These are phyloP conservation scores for Squalus acanthias DNA, from an alignment of 2,797 vertebrate genomes.

Conservation along the genomic window DNA sequence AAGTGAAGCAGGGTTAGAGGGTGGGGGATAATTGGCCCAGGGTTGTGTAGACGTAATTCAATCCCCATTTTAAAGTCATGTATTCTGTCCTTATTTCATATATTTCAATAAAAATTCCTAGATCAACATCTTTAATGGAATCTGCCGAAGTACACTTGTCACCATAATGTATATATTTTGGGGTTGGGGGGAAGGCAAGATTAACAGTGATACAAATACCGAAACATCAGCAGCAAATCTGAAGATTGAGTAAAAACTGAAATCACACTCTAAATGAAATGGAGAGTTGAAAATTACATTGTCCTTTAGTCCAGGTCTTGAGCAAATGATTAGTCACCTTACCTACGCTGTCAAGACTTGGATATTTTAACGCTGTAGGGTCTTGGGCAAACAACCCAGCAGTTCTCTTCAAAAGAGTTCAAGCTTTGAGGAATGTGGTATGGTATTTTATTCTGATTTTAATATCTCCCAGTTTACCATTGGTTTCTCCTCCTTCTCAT, in stretches of 20 bases:
- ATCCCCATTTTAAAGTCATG: background rate
- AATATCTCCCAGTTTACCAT: background rate
- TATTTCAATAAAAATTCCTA: background rate
- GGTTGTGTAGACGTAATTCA: background rate
- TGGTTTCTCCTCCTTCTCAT: background rate
- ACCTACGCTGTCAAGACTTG: too few species aligned
- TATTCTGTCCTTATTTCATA: background rate
- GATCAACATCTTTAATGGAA: background rate
- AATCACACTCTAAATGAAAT: background rate
- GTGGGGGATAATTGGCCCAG: background rate
- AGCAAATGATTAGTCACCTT: background rate
- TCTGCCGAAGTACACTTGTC: background rate
- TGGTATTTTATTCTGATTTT: background rate
- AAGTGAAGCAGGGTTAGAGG: background rate
- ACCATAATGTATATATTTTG: background rate
- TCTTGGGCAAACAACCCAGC: background rate
- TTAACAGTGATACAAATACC: background rate
- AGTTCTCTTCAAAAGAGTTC: background rate
- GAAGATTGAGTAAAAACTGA: background rate
- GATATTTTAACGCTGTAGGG: background rate
- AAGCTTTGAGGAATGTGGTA: background rate
- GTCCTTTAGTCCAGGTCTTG: background rate
- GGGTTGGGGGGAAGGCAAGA: background rate
- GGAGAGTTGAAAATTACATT: background rate
- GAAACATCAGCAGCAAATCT: background rate